Evolutionary conservation across 2,113 vertebrate genomes (phyloP).

Genomic region (Podilymbus podiceps): DNA sequence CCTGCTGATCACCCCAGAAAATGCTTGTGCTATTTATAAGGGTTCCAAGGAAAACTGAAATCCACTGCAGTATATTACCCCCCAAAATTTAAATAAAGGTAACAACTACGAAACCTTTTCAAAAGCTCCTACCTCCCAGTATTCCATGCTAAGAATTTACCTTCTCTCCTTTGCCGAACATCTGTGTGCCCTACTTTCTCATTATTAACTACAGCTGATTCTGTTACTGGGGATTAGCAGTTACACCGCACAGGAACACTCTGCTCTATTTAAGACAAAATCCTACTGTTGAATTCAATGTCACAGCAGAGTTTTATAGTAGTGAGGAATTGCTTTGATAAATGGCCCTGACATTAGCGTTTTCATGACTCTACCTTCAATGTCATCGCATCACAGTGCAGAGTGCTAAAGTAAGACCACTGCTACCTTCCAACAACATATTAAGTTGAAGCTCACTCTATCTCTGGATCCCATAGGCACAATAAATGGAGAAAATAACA

Average conservation of each 20-base stretch:
- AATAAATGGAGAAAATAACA: constrained; percentile 83
- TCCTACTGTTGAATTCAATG: constrained; percentile 68
- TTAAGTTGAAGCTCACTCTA: constrained; percentile 77
- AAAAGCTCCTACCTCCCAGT: background rate
- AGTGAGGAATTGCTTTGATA: constrained; percentile 76
- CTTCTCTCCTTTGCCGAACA: background rate
- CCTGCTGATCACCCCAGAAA: background rate
- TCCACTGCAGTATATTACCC: background rate
- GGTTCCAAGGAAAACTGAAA: background rate
- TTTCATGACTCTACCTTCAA: constrained; percentile 75
- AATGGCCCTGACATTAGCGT: constrained; percentile 77
- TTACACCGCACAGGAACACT: constrained; percentile 38
- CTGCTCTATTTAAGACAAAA: constrained; percentile 69
- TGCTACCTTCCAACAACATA: constrained; percentile 72
- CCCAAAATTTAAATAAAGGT: background rate
- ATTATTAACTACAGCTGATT: constrained; percentile 47
- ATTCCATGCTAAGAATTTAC: background rate
- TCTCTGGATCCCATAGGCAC: constrained; percentile 78
- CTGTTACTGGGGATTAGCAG: constrained; percentile 30
- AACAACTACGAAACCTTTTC: background rate
- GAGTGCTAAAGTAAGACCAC: constrained; percentile 73
- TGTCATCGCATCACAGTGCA: constrained; percentile 70
- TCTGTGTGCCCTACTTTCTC: constrained; percentile 38
- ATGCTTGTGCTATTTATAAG: background rate
- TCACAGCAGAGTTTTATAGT: constrained; percentile 68